Percentiles rank a stretch among this genome's conserved stretches.
Conservation (phyloP, 2,113 vertebrate genomes). For the Daphoenositta chrysoptera region DNA sequence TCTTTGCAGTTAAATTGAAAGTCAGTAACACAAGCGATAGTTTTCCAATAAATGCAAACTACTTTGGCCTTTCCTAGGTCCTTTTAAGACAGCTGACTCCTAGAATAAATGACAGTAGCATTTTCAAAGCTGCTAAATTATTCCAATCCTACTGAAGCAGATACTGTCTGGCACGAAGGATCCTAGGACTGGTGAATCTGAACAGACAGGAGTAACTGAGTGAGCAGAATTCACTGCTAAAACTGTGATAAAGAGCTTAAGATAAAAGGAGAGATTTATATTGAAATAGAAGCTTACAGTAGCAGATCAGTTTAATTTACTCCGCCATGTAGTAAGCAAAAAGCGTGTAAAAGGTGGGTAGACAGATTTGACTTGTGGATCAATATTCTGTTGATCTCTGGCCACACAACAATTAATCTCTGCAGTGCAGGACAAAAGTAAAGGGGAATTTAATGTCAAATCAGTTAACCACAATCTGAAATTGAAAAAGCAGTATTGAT, state of each 20-base stretch:
- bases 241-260: conserved; percentile 31
- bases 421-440: background rate
- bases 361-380: conserved; percentile 30
- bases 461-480: conserved; percentile 28
- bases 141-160: conserved; percentile 14
- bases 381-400: conserved; percentile 25
- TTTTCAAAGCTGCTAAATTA: conserved; percentile 55
- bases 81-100: conserved; percentile 12
- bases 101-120: conserved; percentile 26
- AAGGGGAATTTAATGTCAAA: conserved; percentile 27
- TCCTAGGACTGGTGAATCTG: conserved; percentile 12
- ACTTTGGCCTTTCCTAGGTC: conserved; percentile 3
- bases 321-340: background rate
- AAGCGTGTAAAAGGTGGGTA: background rate
- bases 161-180: background rate
- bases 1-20: background rate
- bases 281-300: conserved; percentile 14
- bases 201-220: conserved; percentile 10
- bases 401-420: conserved; percentile 31
- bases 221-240: background rate
- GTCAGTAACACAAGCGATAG: background rate
- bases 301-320: conserved; percentile 33
- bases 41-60: conserved; percentile 41
- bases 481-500: background rate
- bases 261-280: conserved; percentile 40